phyloP scores from a whole-genome alignment of 2,797 vertebrate genomes.

The Pseudomugil tenellus region DNA sequence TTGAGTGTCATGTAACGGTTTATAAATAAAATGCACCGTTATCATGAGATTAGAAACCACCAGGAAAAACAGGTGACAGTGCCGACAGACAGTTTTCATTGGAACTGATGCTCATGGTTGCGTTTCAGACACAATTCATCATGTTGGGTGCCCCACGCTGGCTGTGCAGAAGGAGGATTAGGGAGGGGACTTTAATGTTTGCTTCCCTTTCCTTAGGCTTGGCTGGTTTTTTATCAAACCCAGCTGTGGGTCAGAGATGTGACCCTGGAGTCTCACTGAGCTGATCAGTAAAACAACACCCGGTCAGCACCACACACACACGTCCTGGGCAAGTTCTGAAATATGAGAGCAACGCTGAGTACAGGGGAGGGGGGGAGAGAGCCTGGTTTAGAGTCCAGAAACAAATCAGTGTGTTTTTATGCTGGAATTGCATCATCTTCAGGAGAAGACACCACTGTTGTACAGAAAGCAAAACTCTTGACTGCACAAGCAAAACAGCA shows the following conservation, averaged over 20 bases:
- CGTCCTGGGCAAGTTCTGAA: slow-evolving; percentile 47
- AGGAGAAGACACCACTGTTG: too few relatives aligned
- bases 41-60: too few relatives aligned
- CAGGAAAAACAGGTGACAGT: too few relatives aligned
- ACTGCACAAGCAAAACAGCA: too few relatives aligned
- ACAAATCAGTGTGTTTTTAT: too few relatives aligned
- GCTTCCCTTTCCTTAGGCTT: slow-evolving; percentile 29
- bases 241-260: slow-evolving; percentile 68
- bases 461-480: too few relatives aligned
- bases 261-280: slow-evolving; percentile 51
- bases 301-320: slow-evolving; percentile 6
- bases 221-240: slow-evolving; percentile 46
- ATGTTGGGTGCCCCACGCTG: not conserved
- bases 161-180: not conserved
- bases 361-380: not conserved
- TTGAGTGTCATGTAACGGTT: too few relatives aligned
- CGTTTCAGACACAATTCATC: not conserved
- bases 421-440: too few relatives aligned
- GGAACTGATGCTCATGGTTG: not conserved
- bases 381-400: not conserved
- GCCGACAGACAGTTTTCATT: not conserved
- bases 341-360: slow-evolving; percentile 29
- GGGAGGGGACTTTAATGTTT: not conserved
- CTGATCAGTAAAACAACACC: slow-evolving; percentile 52
- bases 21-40: too few relatives aligned